phyloP scores from a whole-genome alignment of 2,888 invertebrate species.

The Cephus runcator region DNA sequence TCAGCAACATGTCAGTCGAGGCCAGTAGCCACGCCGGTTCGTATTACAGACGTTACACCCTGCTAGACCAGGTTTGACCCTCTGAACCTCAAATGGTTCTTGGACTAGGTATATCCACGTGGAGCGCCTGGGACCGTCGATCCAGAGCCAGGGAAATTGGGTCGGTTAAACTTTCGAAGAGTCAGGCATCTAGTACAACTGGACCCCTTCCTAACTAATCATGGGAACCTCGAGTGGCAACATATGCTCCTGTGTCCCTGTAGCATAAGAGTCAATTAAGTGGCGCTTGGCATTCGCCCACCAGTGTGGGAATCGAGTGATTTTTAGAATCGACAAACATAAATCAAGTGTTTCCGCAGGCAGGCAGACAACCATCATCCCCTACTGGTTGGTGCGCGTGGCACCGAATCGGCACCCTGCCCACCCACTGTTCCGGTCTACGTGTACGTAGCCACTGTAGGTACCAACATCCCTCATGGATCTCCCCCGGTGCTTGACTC shows the following conservation, averaged over 20 bases:
- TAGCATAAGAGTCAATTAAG: constrained; percentile 44
- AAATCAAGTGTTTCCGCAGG: constrained; percentile 49
- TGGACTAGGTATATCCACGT: background rate
- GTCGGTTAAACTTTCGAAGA: background rate
- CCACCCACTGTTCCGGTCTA: constrained; percentile 31
- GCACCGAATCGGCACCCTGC: constrained; percentile 19
- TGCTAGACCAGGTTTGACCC: background rate
- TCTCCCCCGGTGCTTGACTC: background rate
- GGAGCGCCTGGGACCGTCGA: background rate
- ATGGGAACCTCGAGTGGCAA: constrained; percentile 52
- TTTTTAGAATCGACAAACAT: constrained; percentile 57
- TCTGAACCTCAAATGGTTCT: background rate
- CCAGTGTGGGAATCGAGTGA: constrained; percentile 54
- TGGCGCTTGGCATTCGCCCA: constrained; percentile 20
- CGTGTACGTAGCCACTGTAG: constrained; percentile 10
- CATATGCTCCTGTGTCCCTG: constrained; percentile 42
- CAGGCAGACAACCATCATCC: constrained; percentile 9
- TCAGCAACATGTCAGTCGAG: constrained; percentile 10
- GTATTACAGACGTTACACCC: constrained; percentile 17
- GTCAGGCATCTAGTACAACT: background rate
- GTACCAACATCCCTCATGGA: background rate
- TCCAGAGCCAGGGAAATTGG: background rate
- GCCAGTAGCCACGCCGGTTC: constrained; percentile 20
- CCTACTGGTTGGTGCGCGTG: constrained; percentile 17
- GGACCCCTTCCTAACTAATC: constrained; percentile 22